Conservation (phyloP, 2,888 invertebrate genomes). For the Ochropleura plecta region DNA sequence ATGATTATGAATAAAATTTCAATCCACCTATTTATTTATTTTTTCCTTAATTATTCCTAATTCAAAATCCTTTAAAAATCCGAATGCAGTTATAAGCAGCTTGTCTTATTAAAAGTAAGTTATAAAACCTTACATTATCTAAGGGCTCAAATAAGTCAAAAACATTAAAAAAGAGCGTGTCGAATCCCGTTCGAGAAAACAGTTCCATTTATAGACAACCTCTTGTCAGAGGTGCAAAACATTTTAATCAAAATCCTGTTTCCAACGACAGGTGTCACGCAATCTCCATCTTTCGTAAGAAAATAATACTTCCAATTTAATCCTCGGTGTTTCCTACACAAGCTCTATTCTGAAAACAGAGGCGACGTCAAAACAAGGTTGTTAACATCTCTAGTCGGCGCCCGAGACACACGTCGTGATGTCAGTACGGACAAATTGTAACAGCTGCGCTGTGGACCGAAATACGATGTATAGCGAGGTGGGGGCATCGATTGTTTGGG, state of each 20-base stretch:
- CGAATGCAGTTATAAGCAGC: neutral
- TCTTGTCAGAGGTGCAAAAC: slow-evolving; percentile 18
- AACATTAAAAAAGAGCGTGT: neutral
- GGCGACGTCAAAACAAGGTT: slow-evolving; percentile 87
- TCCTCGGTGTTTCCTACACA: slow-evolving; percentile 42
- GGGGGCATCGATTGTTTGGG: slow-evolving; percentile 13
- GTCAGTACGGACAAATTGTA: slow-evolving; percentile 81
- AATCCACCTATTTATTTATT: no score
- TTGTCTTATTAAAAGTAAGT: no score
- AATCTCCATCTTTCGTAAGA: slow-evolving; percentile 15
- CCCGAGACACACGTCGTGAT: slow-evolving; percentile 75
- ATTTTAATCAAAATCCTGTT: slow-evolving; percentile 20
- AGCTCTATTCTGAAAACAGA: slow-evolving; percentile 80
- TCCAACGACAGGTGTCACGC: slow-evolving; percentile 3
- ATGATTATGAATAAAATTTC: no score
- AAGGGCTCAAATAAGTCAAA: neutral
- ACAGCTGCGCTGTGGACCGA: slow-evolving; percentile 86
- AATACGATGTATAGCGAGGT: slow-evolving; percentile 79
- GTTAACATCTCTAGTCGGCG: slow-evolving; percentile 83
- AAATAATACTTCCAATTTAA: slow-evolving; percentile 52
- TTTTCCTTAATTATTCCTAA: no score
- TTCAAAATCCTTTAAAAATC: no score
- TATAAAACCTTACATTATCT: no score
- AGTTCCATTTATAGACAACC: neutral
- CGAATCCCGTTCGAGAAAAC: neutral